A percentile compares a stretch with the other conserved stretches of the same genome.
phyloP scores from a whole-genome alignment of 2,888 invertebrate genomes.

The Argyresthia goedartella region DNA sequence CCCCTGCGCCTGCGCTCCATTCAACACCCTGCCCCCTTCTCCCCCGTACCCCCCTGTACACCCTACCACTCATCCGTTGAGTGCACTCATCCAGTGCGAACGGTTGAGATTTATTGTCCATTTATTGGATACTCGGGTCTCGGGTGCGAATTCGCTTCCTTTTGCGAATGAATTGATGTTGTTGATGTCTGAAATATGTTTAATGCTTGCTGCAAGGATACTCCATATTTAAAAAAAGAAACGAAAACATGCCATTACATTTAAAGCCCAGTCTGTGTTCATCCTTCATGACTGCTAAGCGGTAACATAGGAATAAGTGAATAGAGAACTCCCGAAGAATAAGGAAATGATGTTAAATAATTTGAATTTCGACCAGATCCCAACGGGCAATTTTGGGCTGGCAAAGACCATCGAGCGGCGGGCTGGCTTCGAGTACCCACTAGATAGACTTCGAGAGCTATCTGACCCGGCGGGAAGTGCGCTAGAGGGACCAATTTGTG shows the following conservation, averaged over 20 bases:
- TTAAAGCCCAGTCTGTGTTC: too few species aligned
- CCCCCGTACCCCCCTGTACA: conserved; percentile 13
- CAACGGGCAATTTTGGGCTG: conserved; percentile 1
- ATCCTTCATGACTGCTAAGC: too few species aligned
- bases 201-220: too few species aligned
- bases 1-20: conserved; percentile 38
- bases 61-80: conserved; percentile 22
- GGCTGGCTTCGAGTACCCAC: conserved; percentile 32
- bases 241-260: too few species aligned
- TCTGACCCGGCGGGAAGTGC: conserved; percentile 31
- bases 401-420: conserved; percentile 37
- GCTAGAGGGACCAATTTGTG: conserved; percentile 62
- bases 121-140: conserved; percentile 46
- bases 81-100: conserved; percentile 46
- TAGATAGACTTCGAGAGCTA: too few species aligned
- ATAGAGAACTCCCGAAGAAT: too few species aligned
- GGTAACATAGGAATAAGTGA: too few species aligned
- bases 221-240: too few species aligned
- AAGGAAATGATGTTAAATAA: too few species aligned
- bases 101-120: conserved; percentile 63
- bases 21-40: conserved; percentile 28
- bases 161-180: too few species aligned
- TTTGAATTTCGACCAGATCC: too few species aligned
- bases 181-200: conserved; percentile 10
- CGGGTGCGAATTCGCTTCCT: conserved; percentile 6